Conservation (phyloP, 2,113 vertebrate species). For the Anoura caudifer region DNA sequence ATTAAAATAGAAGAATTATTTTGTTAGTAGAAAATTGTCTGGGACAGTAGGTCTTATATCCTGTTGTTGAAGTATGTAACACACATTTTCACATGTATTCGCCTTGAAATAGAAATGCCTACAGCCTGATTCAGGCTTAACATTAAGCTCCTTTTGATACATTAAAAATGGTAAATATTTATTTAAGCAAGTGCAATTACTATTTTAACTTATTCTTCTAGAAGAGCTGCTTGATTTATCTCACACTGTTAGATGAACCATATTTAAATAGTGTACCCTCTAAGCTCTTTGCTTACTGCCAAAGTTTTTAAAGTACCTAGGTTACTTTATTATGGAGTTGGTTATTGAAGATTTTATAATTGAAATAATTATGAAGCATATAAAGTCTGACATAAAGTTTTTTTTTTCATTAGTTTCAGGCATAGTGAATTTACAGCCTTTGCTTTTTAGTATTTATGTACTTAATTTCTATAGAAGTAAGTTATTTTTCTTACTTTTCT, state of each 20-base stretch:
- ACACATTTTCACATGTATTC: conserved; percentile 27
- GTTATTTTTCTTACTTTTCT: conserved; percentile 25
- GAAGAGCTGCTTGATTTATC: neutral
- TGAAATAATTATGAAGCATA: neutral
- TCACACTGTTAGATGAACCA: neutral
- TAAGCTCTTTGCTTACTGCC: conserved; percentile 27
- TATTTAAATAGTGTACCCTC: neutral
- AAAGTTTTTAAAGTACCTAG: neutral
- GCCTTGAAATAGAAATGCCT: conserved; percentile 8
- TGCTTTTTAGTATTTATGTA: conserved; percentile 43
- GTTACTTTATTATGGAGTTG: conserved; percentile 51
- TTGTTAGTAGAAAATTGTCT: conserved; percentile 33
- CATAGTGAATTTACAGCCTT: neutral
- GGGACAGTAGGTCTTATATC: neutral
- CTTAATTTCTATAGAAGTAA: neutral
- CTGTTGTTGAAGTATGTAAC: neutral
- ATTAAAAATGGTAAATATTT: neutral
- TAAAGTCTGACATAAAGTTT: neutral
- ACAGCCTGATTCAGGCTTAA: neutral
- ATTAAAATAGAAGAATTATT: conserved; percentile 28
- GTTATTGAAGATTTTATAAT: conserved; percentile 35
- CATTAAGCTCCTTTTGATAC: neutral
- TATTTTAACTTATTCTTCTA: neutral
- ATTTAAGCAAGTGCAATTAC: neutral
- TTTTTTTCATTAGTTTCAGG: neutral